Conservation (phyloP, 2,113 vertebrate genomes). For the Pavo muticus region DNA sequence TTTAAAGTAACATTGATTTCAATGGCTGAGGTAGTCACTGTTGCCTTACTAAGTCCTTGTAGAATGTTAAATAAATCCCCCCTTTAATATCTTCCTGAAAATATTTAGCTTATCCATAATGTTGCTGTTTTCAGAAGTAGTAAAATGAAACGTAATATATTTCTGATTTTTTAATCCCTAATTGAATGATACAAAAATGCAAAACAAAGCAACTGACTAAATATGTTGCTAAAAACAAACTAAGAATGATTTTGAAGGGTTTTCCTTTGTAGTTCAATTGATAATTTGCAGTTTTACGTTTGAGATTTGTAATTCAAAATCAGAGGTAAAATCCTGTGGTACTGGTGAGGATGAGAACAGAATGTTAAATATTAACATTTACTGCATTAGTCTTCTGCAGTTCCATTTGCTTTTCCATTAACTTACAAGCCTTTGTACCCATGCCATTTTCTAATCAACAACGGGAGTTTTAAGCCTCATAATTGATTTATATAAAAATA, state of each 20-base stretch:
- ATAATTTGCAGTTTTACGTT: background rate
- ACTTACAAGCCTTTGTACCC: background rate
- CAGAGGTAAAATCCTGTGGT: background rate
- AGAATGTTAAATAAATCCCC: background rate
- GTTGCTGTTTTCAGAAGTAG: background rate
- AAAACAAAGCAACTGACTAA: background rate
- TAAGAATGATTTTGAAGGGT: background rate
- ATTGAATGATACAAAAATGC: background rate
- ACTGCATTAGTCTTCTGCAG: background rate
- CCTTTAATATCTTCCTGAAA: background rate
- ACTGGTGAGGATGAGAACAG: background rate
- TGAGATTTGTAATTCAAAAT: slow-evolving; percentile 20
- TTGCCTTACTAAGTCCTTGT: background rate
- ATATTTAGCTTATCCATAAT: background rate
- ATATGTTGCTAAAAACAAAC: background rate
- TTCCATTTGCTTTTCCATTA: slow-evolving; percentile 50
- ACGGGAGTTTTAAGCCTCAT: background rate
- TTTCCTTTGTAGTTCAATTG: background rate
- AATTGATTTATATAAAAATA: background rate
- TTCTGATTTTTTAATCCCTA: background rate
- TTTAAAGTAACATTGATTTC: slow-evolving; percentile 1
- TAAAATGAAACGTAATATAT: background rate
- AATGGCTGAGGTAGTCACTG: background rate
- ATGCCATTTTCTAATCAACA: too few relatives aligned
- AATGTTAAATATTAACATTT: background rate